Base-by-base conservation (phyloP, 2,888 invertebrate genomes). In the Scaptomyza tumidula region DNA sequence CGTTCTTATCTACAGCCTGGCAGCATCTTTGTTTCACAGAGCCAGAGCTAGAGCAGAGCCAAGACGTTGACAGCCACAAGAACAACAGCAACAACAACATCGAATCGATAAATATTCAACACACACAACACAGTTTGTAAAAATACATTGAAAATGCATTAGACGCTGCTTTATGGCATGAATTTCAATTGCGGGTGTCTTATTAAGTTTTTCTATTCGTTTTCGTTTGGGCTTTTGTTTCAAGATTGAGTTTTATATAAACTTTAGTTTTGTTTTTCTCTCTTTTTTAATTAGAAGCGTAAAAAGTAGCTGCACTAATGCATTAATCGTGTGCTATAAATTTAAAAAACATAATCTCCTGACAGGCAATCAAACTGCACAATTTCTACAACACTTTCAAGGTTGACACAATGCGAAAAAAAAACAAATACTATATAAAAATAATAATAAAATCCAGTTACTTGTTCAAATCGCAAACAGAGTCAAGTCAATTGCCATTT, bases 261-360 rank as follows among this genome's bases (percentile, higher is more conserved):
- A 24, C 24, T 24, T 24, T 24, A 24, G 24, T 24, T 35, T 1
- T 44, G 19, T 14, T 41, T 14, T 39, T 27, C 44, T n/a, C 33
- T 35, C n/a, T 11, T 39, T 37, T 61, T 56, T 57, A 88, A 84
- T 84, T 88, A 86, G 63, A 77, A 76, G 75, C 80, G 54, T 76
- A 59, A 76, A 74, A 67, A 58, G 61, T 45, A 29, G 76, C 57
- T 35, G 13, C 41, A 59, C 78, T 83, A 83, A 83, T 88, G 84
- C 71, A 84, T 53, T 78, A 89, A 88, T 80, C 89, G 87, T 88
- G 88, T 81, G 88, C 89, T 44, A 88, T 88, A 86, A 89, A 88
- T 89, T 80, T 59, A 46, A 70, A 70, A 71, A n/a, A 37, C 6
- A 37, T 65, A 64, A 39, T 57, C 70, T 60, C 64, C 60, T 71